Conservation (phyloP, 2,113 vertebrate species). For the Asarcornis scutulata region DNA sequence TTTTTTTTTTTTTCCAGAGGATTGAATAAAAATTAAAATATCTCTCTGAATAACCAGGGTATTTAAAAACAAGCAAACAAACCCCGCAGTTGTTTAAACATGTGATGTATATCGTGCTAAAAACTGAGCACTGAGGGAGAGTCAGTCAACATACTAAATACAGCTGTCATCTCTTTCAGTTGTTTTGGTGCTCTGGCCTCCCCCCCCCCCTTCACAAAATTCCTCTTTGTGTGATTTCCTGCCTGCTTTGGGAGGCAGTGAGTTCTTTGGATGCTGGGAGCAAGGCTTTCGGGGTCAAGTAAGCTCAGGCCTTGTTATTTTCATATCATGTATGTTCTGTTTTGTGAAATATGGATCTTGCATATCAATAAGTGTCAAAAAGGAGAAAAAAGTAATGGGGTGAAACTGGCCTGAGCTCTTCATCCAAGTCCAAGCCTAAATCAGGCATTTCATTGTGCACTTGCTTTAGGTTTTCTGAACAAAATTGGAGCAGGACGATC, state of each 20-base stretch:
- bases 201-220: not conserved
- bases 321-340: not conserved
- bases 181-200: not conserved
- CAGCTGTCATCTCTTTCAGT: not conserved
- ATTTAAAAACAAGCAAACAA: not conserved
- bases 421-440: not conserved
- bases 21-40: not conserved
- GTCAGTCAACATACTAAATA: not conserved
- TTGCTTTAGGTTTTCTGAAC: not conserved
- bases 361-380: not conserved
- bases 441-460: slow-evolving; percentile 2
- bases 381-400: not conserved
- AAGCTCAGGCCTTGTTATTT: not conserved
- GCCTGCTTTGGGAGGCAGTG: not conserved
- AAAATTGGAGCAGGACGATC: not conserved
- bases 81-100: not conserved
- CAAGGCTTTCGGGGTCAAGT: not conserved
- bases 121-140: not conserved
- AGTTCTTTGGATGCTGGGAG: not conserved
- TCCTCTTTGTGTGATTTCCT: not conserved
- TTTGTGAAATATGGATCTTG: not conserved
- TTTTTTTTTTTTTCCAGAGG: not conserved
- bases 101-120: not conserved
- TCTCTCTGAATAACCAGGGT: not conserved
- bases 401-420: not conserved